Conservation (phyloP, 2,113 vertebrate genomes). For the Ifrita kowaldi region DNA sequence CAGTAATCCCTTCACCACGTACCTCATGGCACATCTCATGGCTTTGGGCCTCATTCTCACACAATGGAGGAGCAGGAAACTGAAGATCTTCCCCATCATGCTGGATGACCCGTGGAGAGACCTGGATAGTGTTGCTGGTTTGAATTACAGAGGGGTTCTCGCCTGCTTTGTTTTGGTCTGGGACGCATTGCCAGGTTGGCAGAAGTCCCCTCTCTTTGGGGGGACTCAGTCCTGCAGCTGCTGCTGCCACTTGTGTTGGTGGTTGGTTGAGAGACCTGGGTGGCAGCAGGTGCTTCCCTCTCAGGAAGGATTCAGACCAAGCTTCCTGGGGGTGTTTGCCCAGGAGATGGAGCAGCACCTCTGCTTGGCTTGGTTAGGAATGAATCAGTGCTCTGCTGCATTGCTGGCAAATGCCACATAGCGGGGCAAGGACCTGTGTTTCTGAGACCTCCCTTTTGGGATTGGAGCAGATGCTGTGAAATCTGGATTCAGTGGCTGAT, state of each 20-base stretch:
- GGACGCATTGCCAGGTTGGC: not conserved
- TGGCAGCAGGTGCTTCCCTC: not conserved
- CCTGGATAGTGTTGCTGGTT: not conserved
- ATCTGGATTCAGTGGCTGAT: rapidly evolving
- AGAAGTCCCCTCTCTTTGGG: too few relatives aligned
- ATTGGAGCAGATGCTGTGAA: not conserved
- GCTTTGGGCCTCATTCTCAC: not conserved
- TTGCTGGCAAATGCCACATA: rapidly evolving
- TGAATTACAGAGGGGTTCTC: not conserved
- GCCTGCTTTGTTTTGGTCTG: not conserved
- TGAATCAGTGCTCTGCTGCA: not conserved
- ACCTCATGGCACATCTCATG: not conserved
- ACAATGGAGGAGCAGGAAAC: not conserved
- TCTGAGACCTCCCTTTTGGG: rapidly evolving
- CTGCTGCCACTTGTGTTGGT: not conserved
- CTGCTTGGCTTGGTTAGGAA: not conserved
- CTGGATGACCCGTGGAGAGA: not conserved
- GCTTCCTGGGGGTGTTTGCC: not conserved
- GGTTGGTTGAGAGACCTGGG: not conserved
- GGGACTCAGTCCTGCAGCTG: not conserved
- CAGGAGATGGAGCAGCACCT: not conserved
- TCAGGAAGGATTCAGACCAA: rapidly evolving
- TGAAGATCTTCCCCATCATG: rapidly evolving
- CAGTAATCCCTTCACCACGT: not conserved
- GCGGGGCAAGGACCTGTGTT: rapidly evolving